phyloP scores from a whole-genome alignment of 2,797 vertebrate genomes.

The Hemitrygon akajei region DNA sequence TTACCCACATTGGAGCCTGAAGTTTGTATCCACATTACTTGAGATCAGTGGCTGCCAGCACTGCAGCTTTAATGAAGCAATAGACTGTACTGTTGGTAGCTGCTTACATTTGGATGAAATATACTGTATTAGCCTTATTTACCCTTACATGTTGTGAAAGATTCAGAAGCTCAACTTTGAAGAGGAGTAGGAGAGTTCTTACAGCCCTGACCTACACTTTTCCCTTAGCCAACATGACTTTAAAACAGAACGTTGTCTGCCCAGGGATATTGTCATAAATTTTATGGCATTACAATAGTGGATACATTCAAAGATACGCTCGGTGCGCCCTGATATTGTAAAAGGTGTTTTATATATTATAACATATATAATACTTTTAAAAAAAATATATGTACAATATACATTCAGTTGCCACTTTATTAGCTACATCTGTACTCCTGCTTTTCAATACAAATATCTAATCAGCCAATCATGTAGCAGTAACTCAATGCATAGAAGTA shows the following conservation, averaged over 20 bases:
- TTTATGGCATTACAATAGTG: background rate
- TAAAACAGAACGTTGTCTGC: background rate
- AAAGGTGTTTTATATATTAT: too few species aligned
- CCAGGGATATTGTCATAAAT: background rate
- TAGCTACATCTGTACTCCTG: too few species aligned
- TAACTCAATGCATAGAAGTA: too few species aligned
- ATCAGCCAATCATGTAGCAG: too few species aligned
- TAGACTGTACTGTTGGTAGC: background rate
- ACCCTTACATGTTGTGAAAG: background rate
- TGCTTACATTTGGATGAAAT: background rate
- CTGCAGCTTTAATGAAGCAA: background rate
- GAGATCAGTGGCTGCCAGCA: too few species aligned
- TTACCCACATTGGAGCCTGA: background rate
- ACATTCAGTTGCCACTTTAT: too few species aligned
- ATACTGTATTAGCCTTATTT: background rate
- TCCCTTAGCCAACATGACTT: background rate
- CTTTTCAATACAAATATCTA: too few species aligned
- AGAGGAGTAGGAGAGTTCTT: background rate
- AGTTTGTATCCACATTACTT: background rate
- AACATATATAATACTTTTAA: too few species aligned
- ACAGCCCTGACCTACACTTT: background rate
- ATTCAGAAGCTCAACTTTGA: background rate
- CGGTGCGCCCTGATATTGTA: too few species aligned
- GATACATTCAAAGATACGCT: background rate
- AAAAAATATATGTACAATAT: too few species aligned